Base-by-base conservation (phyloP, 2,888 invertebrate species). In the Lypha dubia region DNA sequence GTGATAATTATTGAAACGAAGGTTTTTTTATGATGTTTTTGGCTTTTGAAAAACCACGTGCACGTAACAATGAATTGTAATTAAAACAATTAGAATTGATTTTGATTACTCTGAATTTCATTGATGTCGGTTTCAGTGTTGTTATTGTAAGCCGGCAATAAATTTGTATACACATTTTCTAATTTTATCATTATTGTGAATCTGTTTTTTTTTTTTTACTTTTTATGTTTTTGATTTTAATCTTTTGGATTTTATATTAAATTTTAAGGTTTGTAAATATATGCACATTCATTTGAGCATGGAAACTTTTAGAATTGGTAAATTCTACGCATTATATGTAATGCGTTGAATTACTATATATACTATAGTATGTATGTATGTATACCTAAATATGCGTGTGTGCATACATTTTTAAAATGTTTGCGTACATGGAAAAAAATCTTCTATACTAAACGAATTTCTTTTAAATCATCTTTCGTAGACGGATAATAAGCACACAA, bases 61-160 rank as follows among this genome's bases (percentile, higher is more conserved):
- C 35, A n/a, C n/a, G 49, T 49, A 67, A 49, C 49, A 76, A 76
- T 67, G 60, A 68, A 77, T 68, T 77, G 67, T 60, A 77, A 77
- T 60, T 68, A 60, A 77, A 76, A 76, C 58, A 67, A 67, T 67
- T 46, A 46, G 46, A 76, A 60, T 60, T 60, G 60, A 73, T 73
- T 76, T 67, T 65, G 65, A 67, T 67, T 67, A 67, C 56, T 56
- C 44, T 20, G 65, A 13, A 32, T 58, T 15, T 15, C 5, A 17
- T 49, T 35, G 22, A 15, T 46, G 4, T 60, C 32, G 41, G 38
- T 70, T 35, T 46, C 13, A 9, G n/a, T 53, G 53, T 24, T 70
- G 53, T n/a, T 51, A 22, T 60, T 60, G 46, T 44, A 1, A 22
- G 44, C n/a, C 9, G 15, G 20, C 22, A 32, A 22, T 8, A 15